These are phyloP conservation scores for Nomada fucata DNA, from an alignment of 2,888 invertebrate species.

Conservation along the genomic window DNA sequence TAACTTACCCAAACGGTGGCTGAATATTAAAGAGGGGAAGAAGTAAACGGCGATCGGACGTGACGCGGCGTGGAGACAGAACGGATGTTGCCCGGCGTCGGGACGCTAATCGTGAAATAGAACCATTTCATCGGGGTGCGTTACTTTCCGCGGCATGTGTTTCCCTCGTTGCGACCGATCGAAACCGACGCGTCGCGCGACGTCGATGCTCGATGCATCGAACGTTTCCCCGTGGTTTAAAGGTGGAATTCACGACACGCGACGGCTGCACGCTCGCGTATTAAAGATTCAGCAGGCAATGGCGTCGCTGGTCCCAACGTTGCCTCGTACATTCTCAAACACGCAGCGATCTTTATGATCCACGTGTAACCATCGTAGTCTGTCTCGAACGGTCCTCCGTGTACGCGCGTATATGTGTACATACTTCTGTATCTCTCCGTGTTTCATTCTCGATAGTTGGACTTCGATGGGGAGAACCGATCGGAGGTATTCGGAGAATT, in stretches of 20 bases:
- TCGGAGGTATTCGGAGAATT: conserved; percentile 14
- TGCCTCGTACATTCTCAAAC: conserved; percentile 28
- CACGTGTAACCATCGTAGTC: background rate
- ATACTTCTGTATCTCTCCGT: background rate
- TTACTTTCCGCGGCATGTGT: conserved; percentile 33
- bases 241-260: conserved; percentile 35
- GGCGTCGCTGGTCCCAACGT: conserved; percentile 18
- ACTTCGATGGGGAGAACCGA: conserved; percentile 12
- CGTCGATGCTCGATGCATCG: background rate
- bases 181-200: background rate
- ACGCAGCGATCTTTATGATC: conserved; percentile 31
- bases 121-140: conserved; percentile 39
- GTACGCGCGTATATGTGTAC: background rate
- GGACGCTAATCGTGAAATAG: conserved; percentile 73
- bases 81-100: conserved; percentile 61
- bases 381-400: conserved; percentile 13
- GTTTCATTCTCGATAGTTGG: conserved; percentile 25
- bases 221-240: background rate
- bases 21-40: conserved; percentile 72
- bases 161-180: conserved; percentile 6
- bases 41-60: conserved; percentile 70
- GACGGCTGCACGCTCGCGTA: conserved; percentile 24
- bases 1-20: conserved; percentile 65
- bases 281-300: conserved; percentile 58
- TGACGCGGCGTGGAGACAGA: conserved; percentile 64